phyloP scores from a whole-genome alignment of 2,113 vertebrate genomes.

The Eolophus roseicapilla region DNA sequence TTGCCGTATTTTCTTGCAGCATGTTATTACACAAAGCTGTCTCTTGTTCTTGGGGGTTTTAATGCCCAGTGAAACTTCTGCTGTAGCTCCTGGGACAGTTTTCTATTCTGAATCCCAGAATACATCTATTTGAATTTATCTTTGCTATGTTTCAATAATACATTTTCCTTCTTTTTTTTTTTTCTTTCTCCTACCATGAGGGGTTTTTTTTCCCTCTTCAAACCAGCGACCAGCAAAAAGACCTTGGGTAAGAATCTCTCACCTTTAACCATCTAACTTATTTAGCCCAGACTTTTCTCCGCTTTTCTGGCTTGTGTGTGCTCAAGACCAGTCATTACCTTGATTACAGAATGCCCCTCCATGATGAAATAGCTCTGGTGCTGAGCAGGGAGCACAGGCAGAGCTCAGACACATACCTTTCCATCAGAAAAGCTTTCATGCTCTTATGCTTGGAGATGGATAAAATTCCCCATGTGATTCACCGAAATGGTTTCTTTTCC shows the following conservation, averaged over 20 bases:
- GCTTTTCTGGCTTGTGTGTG: neutral
- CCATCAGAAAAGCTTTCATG: neutral
- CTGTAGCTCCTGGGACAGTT: neutral
- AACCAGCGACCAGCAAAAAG: neutral
- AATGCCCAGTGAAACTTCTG: neutral
- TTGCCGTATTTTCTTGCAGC: neutral
- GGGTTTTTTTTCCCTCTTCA: neutral
- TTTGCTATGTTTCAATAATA: neutral
- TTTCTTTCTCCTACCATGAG: neutral
- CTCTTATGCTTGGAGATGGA: neutral
- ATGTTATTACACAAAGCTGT: neutral
- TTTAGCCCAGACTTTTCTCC: neutral
- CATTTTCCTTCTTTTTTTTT: neutral
- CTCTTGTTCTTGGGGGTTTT: neutral
- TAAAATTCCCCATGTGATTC: neutral
- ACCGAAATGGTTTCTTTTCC: neutral
- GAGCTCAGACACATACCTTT: neutral
- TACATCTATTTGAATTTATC: neutral
- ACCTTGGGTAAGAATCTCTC: neutral
- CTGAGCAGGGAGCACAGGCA: neutral
- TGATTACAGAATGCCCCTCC: neutral
- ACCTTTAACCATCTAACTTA: neutral
- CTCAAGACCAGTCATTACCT: neutral
- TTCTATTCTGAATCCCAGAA: neutral
- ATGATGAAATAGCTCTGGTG: neutral